phyloP scores from a whole-genome alignment of 2,888 invertebrate species.

The Coleophora flavipennella region DNA sequence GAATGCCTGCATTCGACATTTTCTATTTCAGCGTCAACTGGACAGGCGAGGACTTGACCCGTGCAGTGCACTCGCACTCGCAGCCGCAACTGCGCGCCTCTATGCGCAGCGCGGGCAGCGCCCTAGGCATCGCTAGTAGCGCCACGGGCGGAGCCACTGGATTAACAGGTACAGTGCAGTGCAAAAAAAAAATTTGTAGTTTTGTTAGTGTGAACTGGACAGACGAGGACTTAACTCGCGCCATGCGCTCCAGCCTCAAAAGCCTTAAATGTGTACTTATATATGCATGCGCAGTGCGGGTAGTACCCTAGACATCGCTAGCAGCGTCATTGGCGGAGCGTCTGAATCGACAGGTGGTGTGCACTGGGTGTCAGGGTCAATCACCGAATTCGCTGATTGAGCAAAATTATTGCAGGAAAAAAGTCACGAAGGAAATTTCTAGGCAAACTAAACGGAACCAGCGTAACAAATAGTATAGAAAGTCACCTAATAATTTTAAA shows the following conservation, averaged over 20 bases:
- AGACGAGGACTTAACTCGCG: conserved; percentile 49
- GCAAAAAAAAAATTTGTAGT: too few species aligned
- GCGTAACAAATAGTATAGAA: too few species aligned
- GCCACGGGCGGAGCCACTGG: conserved; percentile 23
- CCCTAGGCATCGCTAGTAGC: conserved; percentile 21
- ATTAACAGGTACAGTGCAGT: conserved; percentile 4
- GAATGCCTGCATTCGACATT: too few species aligned
- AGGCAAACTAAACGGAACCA: too few species aligned
- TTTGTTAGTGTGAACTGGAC: conserved; percentile 64
- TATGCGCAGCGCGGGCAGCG: conserved; percentile 23
- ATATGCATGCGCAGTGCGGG: conserved; percentile 26
- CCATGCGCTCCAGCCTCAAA: conserved; percentile 41
- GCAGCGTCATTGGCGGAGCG: conserved; percentile 25
- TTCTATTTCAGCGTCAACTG: conserved; percentile 48
- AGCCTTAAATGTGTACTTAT: conserved; percentile 43
- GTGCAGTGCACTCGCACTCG: conserved; percentile 42
- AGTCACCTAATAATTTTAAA: too few species aligned
- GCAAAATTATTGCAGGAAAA: too few species aligned
- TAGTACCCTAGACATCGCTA: conserved; percentile 18
- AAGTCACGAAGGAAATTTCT: too few species aligned
- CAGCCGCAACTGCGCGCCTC: conserved; percentile 46
- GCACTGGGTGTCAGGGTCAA: too few species aligned
- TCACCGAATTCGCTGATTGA: too few species aligned
- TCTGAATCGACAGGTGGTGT: conserved; percentile 11
- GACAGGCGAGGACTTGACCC: conserved; percentile 53